These are phyloP conservation scores for Ispidina lecontei DNA, from an alignment of 2,797 vertebrate species.

Conservation along the genomic window DNA sequence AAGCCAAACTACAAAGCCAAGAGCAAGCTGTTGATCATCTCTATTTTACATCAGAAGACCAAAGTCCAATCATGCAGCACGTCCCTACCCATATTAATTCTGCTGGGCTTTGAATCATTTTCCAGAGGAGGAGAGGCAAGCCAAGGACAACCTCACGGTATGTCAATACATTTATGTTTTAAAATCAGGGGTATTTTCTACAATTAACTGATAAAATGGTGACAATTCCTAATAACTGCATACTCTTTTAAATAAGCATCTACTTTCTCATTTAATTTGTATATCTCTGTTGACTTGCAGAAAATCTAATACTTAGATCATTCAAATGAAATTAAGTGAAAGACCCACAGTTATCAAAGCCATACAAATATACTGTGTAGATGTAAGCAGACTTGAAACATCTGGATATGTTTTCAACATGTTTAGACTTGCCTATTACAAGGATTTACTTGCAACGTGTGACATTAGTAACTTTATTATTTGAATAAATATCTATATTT, in stretches of 20 bases:
- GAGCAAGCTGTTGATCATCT: background rate
- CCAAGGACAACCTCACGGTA: background rate
- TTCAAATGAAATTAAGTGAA: background rate
- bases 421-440: background rate
- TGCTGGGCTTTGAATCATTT: background rate
- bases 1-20: background rate
- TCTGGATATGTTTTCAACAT: background rate
- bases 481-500: background rate
- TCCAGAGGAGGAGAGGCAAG: slow-evolving; percentile 1
- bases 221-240: background rate
- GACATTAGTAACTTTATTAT: background rate
- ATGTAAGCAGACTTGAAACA: background rate
- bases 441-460: background rate
- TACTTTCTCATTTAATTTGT: background rate
- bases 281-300: background rate
- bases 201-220: background rate
- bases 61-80: background rate
- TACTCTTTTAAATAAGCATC: background rate
- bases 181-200: background rate
- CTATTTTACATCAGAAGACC: slow-evolving; percentile 9
- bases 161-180: background rate
- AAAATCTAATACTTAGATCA: background rate
- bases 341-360: background rate
- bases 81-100: background rate
- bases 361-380: background rate